phyloP scores from a whole-genome alignment of 2,797 vertebrate species.

The Sebastes variabilis region DNA sequence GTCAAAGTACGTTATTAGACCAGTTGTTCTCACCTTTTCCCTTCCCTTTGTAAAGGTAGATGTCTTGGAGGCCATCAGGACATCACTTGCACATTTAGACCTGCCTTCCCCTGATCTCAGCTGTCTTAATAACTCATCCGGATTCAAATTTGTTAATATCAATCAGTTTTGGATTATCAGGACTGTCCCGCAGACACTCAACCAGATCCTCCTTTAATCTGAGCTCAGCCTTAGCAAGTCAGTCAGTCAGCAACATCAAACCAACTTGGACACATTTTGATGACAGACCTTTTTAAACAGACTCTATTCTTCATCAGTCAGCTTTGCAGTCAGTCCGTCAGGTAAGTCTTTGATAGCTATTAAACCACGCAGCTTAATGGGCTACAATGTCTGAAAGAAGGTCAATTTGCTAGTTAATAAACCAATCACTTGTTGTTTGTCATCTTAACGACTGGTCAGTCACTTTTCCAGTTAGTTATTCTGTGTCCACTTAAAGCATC shows the following conservation, averaged over 20 bases:
- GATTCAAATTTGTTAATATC: not conserved
- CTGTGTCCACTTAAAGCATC: not conserved
- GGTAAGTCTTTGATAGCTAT: conserved; percentile 1
- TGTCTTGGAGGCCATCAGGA: not conserved
- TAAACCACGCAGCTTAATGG: conserved; percentile 5
- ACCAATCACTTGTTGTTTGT: conserved; percentile 28
- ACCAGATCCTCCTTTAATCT: not conserved
- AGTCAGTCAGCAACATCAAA: not conserved
- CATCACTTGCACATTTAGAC: not conserved
- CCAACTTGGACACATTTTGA: not conserved
- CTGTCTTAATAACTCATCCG: not conserved
- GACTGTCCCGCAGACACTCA: not conserved
- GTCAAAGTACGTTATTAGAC: not conserved
- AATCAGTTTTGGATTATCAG: not conserved
- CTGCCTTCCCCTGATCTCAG: too few species aligned
- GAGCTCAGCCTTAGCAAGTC: conserved; percentile 18
- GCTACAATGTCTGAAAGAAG: conserved; percentile 5
- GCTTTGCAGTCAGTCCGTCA: not conserved
- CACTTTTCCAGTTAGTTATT: conserved; percentile 2
- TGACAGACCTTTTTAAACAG: not conserved
- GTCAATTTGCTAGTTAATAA: conserved; percentile 26
- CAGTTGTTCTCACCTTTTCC: not conserved
- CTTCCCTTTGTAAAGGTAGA: not conserved
- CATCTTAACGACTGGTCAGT: conserved; percentile 15
- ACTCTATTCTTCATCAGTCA: not conserved